Evolutionary conservation across 2,113 vertebrate species (phyloP).

Genomic region (Gasterosteus aculeatus): DNA sequence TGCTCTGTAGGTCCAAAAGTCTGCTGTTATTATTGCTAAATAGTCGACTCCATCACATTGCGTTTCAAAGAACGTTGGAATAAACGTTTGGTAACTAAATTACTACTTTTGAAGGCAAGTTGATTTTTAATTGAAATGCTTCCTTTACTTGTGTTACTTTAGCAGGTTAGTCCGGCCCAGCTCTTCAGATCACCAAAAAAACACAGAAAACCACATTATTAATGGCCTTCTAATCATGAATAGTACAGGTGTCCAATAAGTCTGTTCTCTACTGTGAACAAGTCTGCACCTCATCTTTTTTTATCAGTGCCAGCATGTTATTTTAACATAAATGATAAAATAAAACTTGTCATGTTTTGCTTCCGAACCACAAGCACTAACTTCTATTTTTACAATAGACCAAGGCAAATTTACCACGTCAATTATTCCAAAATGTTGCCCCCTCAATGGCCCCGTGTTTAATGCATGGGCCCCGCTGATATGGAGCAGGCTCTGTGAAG

Average conservation of each 20-base stretch:
- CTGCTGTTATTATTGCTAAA: background rate
- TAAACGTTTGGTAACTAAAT: background rate
- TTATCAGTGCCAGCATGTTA: background rate
- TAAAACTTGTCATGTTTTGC: background rate
- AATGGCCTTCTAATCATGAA: slow-evolving; percentile 17
- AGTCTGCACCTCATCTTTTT: slow-evolving; percentile 14
- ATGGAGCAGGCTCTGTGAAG: slow-evolving; percentile 14
- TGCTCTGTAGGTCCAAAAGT: background rate
- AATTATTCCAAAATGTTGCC: slow-evolving; percentile 32
- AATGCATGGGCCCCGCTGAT: slow-evolving; percentile 53
- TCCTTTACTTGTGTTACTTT: background rate
- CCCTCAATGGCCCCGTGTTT: slow-evolving; percentile 46
- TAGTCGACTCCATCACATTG: background rate
- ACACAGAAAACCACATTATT: slow-evolving; percentile 9
- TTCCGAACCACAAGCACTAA: too few species aligned
- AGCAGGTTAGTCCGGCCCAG: background rate
- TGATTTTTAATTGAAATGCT: background rate
- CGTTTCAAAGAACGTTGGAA: background rate
- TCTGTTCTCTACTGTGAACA: background rate
- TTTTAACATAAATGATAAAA: background rate
- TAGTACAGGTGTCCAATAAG: slow-evolving; percentile 3
- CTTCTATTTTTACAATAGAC: slow-evolving; percentile 16
- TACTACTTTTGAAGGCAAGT: background rate
- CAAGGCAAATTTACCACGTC: background rate
- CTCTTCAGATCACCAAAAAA: background rate